These are phyloP conservation scores for Syrmaticus mikado DNA, from an alignment of 2,113 vertebrate genomes.

Conservation along the genomic window DNA sequence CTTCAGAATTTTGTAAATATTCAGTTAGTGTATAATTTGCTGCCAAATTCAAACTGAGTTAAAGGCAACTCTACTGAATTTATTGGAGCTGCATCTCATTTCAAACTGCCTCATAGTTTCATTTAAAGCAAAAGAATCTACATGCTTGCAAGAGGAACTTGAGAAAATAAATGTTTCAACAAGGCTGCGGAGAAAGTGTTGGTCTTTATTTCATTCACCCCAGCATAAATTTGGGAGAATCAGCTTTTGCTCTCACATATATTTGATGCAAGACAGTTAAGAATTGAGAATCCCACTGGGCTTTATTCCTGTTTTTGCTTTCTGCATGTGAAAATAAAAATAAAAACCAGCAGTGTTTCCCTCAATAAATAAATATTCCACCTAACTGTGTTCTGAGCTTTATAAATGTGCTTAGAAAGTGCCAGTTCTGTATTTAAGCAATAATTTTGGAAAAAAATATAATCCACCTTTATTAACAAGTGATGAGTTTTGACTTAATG, in stretches of 20 bases:
- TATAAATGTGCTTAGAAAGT: constrained; percentile 41
- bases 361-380: not conserved
- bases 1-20: not conserved
- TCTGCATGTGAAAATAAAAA: not conserved
- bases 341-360: not conserved
- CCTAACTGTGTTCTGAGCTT: constrained; percentile 15
- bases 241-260: not conserved
- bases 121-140: not conserved
- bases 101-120: not conserved
- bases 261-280: not conserved
- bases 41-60: not conserved
- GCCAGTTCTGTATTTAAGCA: constrained; percentile 29
- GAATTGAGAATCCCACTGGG: not conserved
- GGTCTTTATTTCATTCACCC: not conserved
- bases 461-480: constrained; percentile 26
- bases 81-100: not conserved
- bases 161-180: not conserved
- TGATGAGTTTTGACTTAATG: constrained; percentile 29
- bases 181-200: not conserved
- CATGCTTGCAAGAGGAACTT: not conserved
- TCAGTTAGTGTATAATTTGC: not conserved
- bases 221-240: not conserved
- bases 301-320: not conserved
- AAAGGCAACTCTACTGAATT: not conserved
- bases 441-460: not conserved